Evolutionary conservation across 2,113 vertebrate genomes (phyloP).

Genomic region (Trematocara unimaculatum): DNA sequence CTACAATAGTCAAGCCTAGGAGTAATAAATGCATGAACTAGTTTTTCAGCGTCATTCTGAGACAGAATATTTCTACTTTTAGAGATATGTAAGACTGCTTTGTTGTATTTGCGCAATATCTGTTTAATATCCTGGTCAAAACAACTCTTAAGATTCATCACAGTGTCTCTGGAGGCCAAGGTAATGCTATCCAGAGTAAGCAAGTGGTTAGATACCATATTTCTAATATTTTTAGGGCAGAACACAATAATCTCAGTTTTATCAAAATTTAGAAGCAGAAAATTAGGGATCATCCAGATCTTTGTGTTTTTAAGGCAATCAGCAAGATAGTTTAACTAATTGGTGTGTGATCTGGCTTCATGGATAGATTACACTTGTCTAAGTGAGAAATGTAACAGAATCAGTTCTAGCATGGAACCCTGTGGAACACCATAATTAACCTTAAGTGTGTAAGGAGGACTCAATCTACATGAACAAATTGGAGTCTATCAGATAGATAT

Average conservation of each 20-base stretch:
- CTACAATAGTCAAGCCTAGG: neutral
- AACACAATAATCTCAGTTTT: neutral
- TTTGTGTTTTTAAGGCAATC: neutral
- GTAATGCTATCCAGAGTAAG: neutral
- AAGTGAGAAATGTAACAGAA: neutral
- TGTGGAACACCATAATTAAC: neutral
- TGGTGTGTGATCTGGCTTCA: neutral
- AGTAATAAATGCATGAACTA: neutral
- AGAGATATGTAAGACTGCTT: neutral
- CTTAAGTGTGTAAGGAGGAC: neutral
- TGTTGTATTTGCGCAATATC: neutral
- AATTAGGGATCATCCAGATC: neutral
- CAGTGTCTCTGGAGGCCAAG: neutral
- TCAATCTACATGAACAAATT: neutral
- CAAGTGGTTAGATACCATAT: neutral
- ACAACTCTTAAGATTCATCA: neutral
- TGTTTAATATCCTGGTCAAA: neutral
- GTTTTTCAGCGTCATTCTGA: neutral
- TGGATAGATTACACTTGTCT: neutral
- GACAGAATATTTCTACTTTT: neutral
- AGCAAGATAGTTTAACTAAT: neutral
- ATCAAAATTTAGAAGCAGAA: neutral
- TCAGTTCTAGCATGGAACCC: neutral
- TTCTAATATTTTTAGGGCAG: neutral
- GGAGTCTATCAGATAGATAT: neutral